Base-by-base conservation (phyloP, 2,888 invertebrate species). In the Dexiosoma caninum region DNA sequence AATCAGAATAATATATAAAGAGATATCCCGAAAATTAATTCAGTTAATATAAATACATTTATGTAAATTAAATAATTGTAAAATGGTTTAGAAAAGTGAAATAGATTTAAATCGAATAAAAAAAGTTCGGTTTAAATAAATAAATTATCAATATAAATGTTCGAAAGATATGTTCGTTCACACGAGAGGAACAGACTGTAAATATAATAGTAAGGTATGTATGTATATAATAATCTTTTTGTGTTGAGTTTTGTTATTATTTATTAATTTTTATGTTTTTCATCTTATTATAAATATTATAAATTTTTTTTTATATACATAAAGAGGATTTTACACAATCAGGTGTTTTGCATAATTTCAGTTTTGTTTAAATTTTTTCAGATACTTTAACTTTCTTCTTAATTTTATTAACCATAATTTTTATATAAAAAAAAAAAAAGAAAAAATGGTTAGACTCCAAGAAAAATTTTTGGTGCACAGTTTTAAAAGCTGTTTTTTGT, bases 331-430 rank as follows among this genome's bases (percentile, higher is more conserved):
- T 70, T 64, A 70, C 64, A 64, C 57, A 77, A 74, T 78, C 74
- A 72, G 78, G 71, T 72, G 60, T 72, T 66, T 74, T 46, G 7
- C 44, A 69, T 69, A 59, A 44, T 74, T 59, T 78, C 23, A 49
- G 9, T 53, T 72, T 46, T 27, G 16, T 59, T 49, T 30, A 9
- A 14, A n/a, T 60, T 60, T 40, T 74, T n/a, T 59, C 57, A 78
- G 49, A 66, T 66, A 72, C 66, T 57, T 66, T 44, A 37, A 10
- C 19, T 55, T 37, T 51, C 23, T 19, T 55, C 7, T 40, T 40
- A 19, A 44, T 12, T 42, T 40, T 9, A 60, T 37, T 42, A 59
- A 77, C 37, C 46, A 37, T 23, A 10, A 37, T 35, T 44, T 12
- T 57, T 5, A 7, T 46, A 10, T 10, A 14, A 1, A 42, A 14